These are phyloP conservation scores for Myiozetetes cayanensis DNA, from an alignment of 2,113 vertebrate species.

Conservation along the genomic window DNA sequence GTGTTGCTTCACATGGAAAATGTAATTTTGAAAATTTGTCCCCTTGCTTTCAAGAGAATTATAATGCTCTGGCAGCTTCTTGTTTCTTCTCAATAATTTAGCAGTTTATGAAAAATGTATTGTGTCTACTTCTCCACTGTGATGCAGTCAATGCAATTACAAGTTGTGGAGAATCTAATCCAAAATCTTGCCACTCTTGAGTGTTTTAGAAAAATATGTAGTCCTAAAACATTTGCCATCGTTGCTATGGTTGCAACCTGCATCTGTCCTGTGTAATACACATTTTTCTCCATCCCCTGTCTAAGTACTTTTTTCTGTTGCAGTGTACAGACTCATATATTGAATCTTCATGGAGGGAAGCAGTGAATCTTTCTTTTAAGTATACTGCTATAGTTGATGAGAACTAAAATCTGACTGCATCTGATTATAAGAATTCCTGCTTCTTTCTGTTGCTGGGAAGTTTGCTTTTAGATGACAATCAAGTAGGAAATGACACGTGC, in stretches of 20 bases:
- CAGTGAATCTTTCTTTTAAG: neutral
- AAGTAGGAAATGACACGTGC: neutral
- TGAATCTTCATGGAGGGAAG: neutral
- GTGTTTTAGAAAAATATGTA: neutral
- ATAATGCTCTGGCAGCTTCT: neutral
- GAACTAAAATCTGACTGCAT: neutral
- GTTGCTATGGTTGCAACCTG: neutral
- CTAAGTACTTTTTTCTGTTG: neutral
- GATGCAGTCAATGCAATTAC: neutral
- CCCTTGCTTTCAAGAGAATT: neutral
- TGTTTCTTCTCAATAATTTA: conserved; percentile 50
- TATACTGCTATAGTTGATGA: neutral
- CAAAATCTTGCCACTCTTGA: neutral
- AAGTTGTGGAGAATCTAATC: neutral
- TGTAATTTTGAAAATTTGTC: neutral
- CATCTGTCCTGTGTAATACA: neutral
- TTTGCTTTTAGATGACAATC: neutral
- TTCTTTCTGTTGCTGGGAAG: neutral
- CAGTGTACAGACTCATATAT: neutral
- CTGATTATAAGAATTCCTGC: neutral
- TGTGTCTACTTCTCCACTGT: neutral
- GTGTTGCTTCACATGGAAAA: neutral
- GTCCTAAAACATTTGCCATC: neutral
- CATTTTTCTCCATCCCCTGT: neutral
- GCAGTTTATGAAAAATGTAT: conserved; percentile 50